Percentiles rank a stretch among this genome's conserved stretches.
These are phyloP conservation scores for Pocillopora grandis DNA, from an alignment of 92 coral and sea anemone species.

Conservation along the genomic window DNA sequence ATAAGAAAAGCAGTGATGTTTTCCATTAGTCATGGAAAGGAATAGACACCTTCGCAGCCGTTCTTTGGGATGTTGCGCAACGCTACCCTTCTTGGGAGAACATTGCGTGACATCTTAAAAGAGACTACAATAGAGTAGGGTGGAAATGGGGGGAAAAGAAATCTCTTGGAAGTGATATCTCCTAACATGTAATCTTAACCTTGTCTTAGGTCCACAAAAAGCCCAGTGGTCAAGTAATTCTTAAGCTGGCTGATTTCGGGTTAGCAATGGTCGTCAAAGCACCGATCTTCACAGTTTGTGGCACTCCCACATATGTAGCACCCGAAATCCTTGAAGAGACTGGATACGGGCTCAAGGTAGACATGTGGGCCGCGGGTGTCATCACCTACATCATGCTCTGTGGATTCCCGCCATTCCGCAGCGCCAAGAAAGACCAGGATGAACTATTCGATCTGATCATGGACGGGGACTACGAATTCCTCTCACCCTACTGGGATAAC, in stretches of 20 bases:
- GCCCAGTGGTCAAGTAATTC: slow-evolving; percentile 74
- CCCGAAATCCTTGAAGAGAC: slow-evolving; percentile 96
- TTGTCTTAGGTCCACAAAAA: slow-evolving; percentile 76
- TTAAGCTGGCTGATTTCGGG: slow-evolving; percentile 97
- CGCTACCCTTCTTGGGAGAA: too few relatives aligned
- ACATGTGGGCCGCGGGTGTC: slow-evolving; percentile 99
- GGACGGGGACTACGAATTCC: slow-evolving; percentile 89
- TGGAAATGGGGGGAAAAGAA: too few relatives aligned
- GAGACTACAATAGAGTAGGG: too few relatives aligned
- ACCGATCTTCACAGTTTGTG: slow-evolving; percentile 95
- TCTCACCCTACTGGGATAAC: slow-evolving; percentile 96
- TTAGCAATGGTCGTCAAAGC: slow-evolving; percentile 88
- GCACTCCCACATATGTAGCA: slow-evolving; percentile 98
- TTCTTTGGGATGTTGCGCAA: too few relatives aligned
- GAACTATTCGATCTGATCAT: slow-evolving; percentile 91
- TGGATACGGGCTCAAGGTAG: slow-evolving; percentile 96
- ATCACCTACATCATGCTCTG: slow-evolving; percentile 98
- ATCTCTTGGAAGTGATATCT: background rate
- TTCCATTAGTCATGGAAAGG: too few relatives aligned
- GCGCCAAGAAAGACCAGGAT: slow-evolving; percentile 96
- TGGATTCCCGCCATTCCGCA: slow-evolving; percentile 99
- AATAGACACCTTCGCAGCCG: too few relatives aligned
- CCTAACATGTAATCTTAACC: background rate
- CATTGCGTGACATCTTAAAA: too few relatives aligned
- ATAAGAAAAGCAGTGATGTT: too few relatives aligned